Conservation (phyloP, 1,140 invertebrate genomes). For the Gonioctena quinquepunctata region DNA sequence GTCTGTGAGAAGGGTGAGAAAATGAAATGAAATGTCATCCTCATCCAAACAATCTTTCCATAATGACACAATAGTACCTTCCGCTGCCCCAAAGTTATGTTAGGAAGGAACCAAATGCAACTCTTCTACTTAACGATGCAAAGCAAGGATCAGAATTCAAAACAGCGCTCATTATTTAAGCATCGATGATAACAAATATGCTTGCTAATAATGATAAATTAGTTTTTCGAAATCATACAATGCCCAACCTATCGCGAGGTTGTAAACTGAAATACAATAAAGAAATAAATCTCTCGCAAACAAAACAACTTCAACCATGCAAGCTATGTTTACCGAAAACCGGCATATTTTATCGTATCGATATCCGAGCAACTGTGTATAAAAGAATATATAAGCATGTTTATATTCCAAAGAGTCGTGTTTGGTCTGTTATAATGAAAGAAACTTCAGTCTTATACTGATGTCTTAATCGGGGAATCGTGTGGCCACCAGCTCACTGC, state of each 20-base stretch:
- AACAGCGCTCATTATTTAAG: neutral
- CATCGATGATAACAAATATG: neutral
- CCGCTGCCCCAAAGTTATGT: too few relatives aligned
- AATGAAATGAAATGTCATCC: too few relatives aligned
- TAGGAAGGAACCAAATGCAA: too few relatives aligned
- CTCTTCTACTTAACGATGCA: neutral
- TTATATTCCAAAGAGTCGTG: slow-evolving; percentile 19
- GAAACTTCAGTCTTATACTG: slow-evolving; percentile 12
- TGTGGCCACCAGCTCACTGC: slow-evolving; percentile 13
- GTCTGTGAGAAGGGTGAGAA: too few relatives aligned
- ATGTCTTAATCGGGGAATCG: slow-evolving; percentile 22
- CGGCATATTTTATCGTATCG: slow-evolving; percentile 24
- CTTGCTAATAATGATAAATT: slow-evolving; percentile 19
- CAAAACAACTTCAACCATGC: neutral
- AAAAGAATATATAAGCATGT: slow-evolving; percentile 25
- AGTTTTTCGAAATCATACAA: slow-evolving; percentile 13
- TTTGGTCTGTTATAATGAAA: slow-evolving; percentile 23
- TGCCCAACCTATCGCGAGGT: neutral
- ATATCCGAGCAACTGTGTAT: slow-evolving; percentile 21
- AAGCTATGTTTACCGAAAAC: slow-evolving; percentile 18
- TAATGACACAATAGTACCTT: too few relatives aligned
- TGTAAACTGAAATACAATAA: slow-evolving; percentile 20
- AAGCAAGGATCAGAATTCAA: neutral
- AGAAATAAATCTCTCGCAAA: slow-evolving; percentile 14
- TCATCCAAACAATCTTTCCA: too few relatives aligned